phyloP scores from a whole-genome alignment of 2,113 vertebrate genomes.

The Phalacrocorax aristotelis region DNA sequence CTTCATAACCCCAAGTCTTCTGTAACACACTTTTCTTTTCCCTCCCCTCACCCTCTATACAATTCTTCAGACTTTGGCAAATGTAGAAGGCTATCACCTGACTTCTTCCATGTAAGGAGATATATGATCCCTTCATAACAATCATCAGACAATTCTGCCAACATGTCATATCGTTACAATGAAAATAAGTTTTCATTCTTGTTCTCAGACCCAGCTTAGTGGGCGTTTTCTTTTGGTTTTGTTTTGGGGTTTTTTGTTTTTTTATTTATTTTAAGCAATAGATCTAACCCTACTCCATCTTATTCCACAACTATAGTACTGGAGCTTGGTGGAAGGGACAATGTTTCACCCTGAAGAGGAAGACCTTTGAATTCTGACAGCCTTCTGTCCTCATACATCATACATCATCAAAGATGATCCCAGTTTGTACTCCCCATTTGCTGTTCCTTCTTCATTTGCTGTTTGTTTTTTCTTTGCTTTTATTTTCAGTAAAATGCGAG shows the following conservation, averaged over 20 bases:
- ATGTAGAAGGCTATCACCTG: not conserved
- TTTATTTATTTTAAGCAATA: not conserved
- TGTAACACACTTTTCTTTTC: not conserved
- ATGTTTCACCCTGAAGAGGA: not conserved
- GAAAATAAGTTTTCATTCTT: not conserved
- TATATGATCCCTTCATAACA: not conserved
- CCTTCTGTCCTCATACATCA: not conserved
- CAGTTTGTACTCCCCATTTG: not conserved
- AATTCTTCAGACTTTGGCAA: not conserved
- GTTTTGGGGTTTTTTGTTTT: not conserved
- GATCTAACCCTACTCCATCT: not conserved
- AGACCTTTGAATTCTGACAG: not conserved
- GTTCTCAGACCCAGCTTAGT: not conserved
- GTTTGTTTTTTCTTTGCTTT: not conserved
- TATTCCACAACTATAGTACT: not conserved
- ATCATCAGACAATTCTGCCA: not conserved
- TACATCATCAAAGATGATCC: not conserved
- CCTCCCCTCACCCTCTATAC: not conserved
- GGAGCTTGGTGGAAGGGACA: not conserved
- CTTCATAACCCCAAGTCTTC: not conserved
- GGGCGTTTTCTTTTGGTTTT: not conserved
- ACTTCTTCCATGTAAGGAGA: not conserved
- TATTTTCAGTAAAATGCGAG: not conserved
- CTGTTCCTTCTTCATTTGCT: not conserved
- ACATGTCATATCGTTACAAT: not conserved